A percentile compares a stretch with the other conserved stretches of the same genome.
Evolutionary conservation across 2,113 vertebrate genomes (phyloP).

Genomic region (Salvator merianae): DNA sequence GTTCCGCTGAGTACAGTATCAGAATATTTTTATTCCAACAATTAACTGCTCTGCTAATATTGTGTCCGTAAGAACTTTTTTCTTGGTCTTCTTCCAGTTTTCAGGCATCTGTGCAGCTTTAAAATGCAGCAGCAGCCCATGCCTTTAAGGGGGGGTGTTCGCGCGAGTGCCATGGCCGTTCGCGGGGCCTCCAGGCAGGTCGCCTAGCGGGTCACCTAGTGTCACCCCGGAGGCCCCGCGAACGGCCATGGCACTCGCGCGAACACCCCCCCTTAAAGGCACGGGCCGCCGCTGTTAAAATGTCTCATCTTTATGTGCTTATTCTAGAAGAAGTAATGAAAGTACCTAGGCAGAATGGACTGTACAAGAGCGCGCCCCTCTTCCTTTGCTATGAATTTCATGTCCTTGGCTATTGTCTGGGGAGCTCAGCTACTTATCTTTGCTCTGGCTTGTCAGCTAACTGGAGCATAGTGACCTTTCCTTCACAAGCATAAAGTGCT

Average conservation of each 20-base stretch:
- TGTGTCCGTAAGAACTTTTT: background rate
- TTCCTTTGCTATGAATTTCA: background rate
- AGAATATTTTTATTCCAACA: background rate
- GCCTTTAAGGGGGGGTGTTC: too few relatives aligned
- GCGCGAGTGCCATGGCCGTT: too few relatives aligned
- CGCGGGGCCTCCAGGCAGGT: too few relatives aligned
- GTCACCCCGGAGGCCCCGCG: too few relatives aligned
- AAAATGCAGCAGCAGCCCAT: too few relatives aligned
- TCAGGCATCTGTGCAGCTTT: background rate
- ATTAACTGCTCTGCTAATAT: background rate
- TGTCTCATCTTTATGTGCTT: background rate
- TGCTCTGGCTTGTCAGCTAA: background rate
- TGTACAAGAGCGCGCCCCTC: too few relatives aligned
- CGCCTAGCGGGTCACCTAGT: too few relatives aligned
- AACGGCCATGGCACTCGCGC: too few relatives aligned
- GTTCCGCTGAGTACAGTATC: background rate
- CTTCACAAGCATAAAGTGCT: background rate
- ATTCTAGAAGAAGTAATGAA: background rate
- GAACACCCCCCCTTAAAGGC: too few relatives aligned
- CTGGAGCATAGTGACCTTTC: background rate
- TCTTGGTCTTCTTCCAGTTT: background rate
- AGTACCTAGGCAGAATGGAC: background rate
- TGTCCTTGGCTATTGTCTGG: background rate
- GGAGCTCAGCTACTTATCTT: background rate
- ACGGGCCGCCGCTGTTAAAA: too few relatives aligned